A percentile compares a stretch with the other conserved stretches of the same genome.
phyloP scores from a whole-genome alignment of 2,113 vertebrate species.

The Apus apus region DNA sequence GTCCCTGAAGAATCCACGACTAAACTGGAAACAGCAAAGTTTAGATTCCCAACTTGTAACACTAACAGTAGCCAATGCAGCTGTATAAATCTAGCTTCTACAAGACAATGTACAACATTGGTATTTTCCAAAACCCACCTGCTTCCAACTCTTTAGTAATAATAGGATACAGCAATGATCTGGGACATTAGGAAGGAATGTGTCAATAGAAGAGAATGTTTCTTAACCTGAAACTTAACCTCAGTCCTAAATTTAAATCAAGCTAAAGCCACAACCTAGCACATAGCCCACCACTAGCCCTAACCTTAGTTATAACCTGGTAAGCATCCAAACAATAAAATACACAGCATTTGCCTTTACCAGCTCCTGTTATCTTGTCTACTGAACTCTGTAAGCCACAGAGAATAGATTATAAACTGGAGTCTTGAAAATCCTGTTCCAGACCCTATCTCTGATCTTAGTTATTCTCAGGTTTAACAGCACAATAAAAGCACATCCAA shows the following conservation, averaged over 20 bases:
- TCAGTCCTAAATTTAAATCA: background rate
- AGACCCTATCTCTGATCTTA: background rate
- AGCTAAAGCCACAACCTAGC: background rate
- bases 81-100: background rate
- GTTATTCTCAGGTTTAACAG: background rate
- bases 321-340: background rate
- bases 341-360: background rate
- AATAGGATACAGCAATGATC: background rate
- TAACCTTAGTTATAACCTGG: background rate
- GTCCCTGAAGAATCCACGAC: background rate
- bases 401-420: background rate
- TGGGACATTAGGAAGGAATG: background rate
- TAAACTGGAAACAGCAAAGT: background rate
- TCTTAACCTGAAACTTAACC: background rate
- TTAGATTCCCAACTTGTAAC: background rate
- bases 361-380: background rate
- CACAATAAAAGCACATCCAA: background rate
- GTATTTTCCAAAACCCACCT: background rate
- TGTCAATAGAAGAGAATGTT: background rate
- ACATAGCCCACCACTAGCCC: background rate
- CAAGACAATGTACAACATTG: background rate
- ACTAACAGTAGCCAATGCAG: background rate
- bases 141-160: background rate
- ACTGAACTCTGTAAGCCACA: background rate
- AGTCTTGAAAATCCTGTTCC: background rate